Conservation (phyloP, 2,797 vertebrate species). For the Sparus aurata region DNA sequence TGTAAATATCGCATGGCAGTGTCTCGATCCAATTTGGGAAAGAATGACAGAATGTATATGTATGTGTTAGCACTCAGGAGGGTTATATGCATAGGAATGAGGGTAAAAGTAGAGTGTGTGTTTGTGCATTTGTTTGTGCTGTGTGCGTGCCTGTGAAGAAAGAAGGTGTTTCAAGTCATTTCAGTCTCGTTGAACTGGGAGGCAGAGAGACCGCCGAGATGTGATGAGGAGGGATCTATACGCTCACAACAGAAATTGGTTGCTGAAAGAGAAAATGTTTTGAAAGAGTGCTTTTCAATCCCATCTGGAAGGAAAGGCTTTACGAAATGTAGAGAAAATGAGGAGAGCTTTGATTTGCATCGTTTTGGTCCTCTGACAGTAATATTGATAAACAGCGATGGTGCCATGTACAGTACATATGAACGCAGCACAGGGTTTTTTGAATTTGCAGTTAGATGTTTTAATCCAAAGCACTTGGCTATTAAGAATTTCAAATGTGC, state of each 20-base stretch:
- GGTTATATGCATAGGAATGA: slow-evolving; percentile 59
- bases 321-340: neutral
- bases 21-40: slow-evolving; percentile 77
- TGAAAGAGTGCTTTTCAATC: neutral
- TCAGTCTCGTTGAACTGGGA: slow-evolving; percentile 42
- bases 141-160: slow-evolving; percentile 28
- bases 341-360: neutral
- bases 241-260: slow-evolving; percentile 42
- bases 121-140: slow-evolving; percentile 25
- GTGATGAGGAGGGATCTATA: slow-evolving; percentile 19
- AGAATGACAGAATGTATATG: slow-evolving; percentile 60
- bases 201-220: slow-evolving; percentile 19
- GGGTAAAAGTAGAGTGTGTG: slow-evolving; percentile 45
- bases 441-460: neutral
- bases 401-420: too few relatives aligned
- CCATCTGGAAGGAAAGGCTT: neutral
- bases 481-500: neutral
- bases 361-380: neutral
- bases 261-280: slow-evolving; percentile 1
- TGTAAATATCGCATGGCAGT: slow-evolving; percentile 79
- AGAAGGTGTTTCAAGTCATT: slow-evolving; percentile 46
- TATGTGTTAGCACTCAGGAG: slow-evolving; percentile 22
- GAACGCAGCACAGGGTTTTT: neutral
- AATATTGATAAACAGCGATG: neutral
- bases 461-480: neutral